phyloP scores from a whole-genome alignment of 2,888 invertebrate species.

The Apodemia duryi region DNA sequence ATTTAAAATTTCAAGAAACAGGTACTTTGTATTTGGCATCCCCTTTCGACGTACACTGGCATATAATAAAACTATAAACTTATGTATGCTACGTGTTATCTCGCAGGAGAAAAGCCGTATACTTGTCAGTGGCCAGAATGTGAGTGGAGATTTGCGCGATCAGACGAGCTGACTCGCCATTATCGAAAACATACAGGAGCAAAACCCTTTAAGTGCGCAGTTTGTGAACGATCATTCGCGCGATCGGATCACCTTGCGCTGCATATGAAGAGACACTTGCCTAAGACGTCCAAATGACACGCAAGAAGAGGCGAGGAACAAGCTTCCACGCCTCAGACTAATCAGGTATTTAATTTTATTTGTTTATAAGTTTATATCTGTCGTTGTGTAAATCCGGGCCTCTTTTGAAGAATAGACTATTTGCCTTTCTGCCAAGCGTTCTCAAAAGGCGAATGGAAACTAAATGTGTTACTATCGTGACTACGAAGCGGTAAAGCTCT shows the following conservation, averaged over 20 bases:
- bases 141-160: slow-evolving; percentile 97
- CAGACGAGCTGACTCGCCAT: slow-evolving; percentile 97
- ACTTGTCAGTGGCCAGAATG: slow-evolving; percentile 99
- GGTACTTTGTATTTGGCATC: background rate
- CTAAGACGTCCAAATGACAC: slow-evolving; percentile 89
- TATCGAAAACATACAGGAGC: slow-evolving; percentile 98
- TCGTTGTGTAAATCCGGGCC: too few relatives aligned
- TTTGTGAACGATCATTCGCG: slow-evolving; percentile 96
- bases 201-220: slow-evolving; percentile 97
- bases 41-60: background rate
- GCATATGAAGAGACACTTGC: slow-evolving; percentile 97
- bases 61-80: background rate
- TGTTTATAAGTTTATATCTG: background rate
- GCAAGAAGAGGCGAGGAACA: slow-evolving; percentile 69
- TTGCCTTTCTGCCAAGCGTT: too few relatives aligned
- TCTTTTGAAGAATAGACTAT: too few relatives aligned
- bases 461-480: too few relatives aligned
- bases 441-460: too few relatives aligned
- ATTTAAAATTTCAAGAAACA: too few relatives aligned
- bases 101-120: slow-evolving; percentile 97
- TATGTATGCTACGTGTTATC: background rate
- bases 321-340: slow-evolving; percentile 55
- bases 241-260: slow-evolving; percentile 96
- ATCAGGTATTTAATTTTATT: slow-evolving; percentile 46
- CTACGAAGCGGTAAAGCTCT: background rate